Evolutionary conservation across 1,140 invertebrate genomes (phyloP), one percentile per base, ranked within the genome.

Genomic region (Chelonus insularis): DNA sequence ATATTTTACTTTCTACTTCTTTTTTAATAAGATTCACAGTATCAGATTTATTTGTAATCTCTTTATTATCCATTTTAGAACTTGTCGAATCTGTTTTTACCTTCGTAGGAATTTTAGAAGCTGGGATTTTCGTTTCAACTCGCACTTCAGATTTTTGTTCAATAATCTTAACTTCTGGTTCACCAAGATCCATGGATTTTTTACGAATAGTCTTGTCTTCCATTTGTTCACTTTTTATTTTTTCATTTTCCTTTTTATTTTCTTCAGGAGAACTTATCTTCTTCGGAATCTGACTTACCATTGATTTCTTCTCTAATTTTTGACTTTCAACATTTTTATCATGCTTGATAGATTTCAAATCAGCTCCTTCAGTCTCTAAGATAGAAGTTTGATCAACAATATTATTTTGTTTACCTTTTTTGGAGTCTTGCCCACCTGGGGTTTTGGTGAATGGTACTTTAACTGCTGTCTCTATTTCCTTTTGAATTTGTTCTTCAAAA

Each of bases 401-500:
- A 52, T 52, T 60, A 25, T 60, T 48, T 60, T 57, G 12, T 47
- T 32, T 21, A 9, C 62, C 63, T 23, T 37, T 60, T 14, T 23
- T 54, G 18, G 57, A 61, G 4, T 68, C 66, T 54, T 61, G 63
- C n/a, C n/a, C n/a, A n/a, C n/a, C n/a, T 4, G 36, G 51, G 16
- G 56, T 55, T 1, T 62, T 12, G 25, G 64, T 66, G 0, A 57
- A 56, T 3, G 47, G 14, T 14, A 47, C 54, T 32, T 64, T 51
- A 11, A 65, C 67, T 4, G 54, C 51, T 25, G 66, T 48, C n/a
- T 64, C 66, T 9, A 72, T 65, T 47, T 82, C 80, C 16, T 72
- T 80, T 14, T 81, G 80, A 65, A 82, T 82, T 41, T 80, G 77
- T 47, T 82, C 78, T 39, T 82, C 80, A 20, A 82, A 82, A 20